Conservation (phyloP, 2,888 invertebrate species). For the Volucella inanis region DNA sequence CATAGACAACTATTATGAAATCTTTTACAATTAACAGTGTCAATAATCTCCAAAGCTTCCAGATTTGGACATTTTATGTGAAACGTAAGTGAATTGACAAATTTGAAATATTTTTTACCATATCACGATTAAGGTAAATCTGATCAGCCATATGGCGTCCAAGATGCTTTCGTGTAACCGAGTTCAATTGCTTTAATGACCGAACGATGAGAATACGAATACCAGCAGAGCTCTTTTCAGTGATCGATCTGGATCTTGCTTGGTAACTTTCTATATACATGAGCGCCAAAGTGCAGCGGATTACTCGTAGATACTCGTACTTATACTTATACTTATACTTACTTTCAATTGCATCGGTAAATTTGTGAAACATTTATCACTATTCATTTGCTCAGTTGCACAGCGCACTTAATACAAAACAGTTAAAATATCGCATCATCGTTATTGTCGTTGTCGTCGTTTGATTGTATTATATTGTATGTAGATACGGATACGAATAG, state of each 20-base stretch:
- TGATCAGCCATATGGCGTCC: conserved; percentile 53
- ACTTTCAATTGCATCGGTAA: conserved; percentile 64
- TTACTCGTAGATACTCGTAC: conserved; percentile 41
- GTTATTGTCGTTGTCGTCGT: background rate
- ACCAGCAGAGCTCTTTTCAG: conserved; percentile 63
- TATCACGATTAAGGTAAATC: background rate
- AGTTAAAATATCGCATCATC: conserved; percentile 46
- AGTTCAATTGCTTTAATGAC: conserved; percentile 46
- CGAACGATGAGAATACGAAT: conserved; percentile 65
- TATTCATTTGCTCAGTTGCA: conserved; percentile 65
- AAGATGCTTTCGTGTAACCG: conserved; percentile 16
- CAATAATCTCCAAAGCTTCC: conserved; percentile 39
- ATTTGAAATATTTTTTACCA: too few species aligned
- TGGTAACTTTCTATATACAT: conserved; percentile 70
- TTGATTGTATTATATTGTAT: too few species aligned
- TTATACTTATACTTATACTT: conserved; percentile 36
- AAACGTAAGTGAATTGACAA: too few species aligned
- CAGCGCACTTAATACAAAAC: conserved; percentile 41
- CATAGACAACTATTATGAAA: conserved; percentile 45
- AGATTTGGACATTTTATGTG: conserved; percentile 22
- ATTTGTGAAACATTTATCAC: conserved; percentile 58
- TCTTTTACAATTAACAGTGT: conserved; percentile 40
- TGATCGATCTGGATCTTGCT: conserved; percentile 73
- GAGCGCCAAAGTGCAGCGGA: conserved; percentile 42
- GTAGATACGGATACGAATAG: background rate